Evolutionary conservation across 2,888 invertebrate species (phyloP), one percentile per base, ranked within the genome.

Genomic region (Lasioglossum morio): DNA sequence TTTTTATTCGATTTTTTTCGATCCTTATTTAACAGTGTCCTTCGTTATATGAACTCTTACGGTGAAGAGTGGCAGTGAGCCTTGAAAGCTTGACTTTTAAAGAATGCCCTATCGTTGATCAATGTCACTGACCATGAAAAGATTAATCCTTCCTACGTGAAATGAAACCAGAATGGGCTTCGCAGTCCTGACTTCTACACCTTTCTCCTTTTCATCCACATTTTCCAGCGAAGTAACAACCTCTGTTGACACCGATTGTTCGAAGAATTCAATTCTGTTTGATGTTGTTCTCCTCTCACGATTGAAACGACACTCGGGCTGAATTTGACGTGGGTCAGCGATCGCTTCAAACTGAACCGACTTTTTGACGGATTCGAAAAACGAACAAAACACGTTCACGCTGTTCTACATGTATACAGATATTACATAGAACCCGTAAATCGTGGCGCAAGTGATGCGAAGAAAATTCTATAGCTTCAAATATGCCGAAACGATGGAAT

Each of bases 121-220:
- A 82, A 80, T 27, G 79, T 72, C 75, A 8, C 14, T 30, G 27
- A 10, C 30, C 48, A 7, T 77, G 63, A 43, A 75, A 77, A 69
- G 66, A 66, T 87, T 80, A 85, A 85, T 73, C 73, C 84, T 77
- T 81, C 8, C 27, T 30, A 43, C 72, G 30, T 30, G 63, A n/a
- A 16, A 48, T 75, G 43, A 75, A 46, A 75, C 46, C 70, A 60
- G 34, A 83, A 75, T 30, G 48, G 34, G 16, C 7, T 34, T 23
- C 40, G 3, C 34, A 30, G 19, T 66, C 16, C n/a, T 19, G 27
- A 70, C 23, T 57, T 53, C 48, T 40, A 14, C 73, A 23, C 12
- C 73, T 60, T 37, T 23, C 27, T 12, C 23, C 37, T 27, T 66
- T 70, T 70, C 40, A 16, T 74, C 57, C 43, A 8, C 53, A 37